Conservation (phyloP, 2,888 invertebrate genomes). For the Calliphora vomitoria region DNA sequence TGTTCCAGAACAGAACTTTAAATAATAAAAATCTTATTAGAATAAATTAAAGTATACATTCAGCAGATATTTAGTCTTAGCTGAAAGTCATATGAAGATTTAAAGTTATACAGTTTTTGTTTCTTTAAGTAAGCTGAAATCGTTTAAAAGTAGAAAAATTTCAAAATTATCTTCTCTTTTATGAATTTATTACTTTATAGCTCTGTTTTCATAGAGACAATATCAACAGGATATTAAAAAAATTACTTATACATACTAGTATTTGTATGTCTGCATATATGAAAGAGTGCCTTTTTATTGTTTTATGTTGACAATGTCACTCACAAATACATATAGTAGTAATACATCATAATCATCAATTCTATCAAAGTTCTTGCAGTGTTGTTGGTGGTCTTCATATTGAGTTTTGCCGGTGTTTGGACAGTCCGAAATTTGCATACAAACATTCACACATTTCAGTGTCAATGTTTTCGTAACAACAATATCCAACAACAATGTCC, state of each 20-base stretch:
- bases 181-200: neutral
- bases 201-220: slow-evolving; percentile 6
- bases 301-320: slow-evolving; percentile 27
- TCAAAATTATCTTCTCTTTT: neutral
- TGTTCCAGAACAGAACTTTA: slow-evolving; percentile 1
- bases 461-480: neutral
- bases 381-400: neutral
- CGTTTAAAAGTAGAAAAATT: no score
- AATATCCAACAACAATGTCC: no score
- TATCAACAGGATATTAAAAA: slow-evolving; percentile 46
- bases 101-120: neutral
- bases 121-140: no score
- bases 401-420: neutral
- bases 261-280: neutral
- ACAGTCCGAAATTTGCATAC: neutral
- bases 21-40: neutral
- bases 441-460: neutral
- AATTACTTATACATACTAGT: neutral
- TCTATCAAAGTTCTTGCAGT: neutral
- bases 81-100: neutral
- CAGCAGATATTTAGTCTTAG: neutral
- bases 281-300: neutral
- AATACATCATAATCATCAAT: slow-evolving; percentile 21
- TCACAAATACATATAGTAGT: neutral
- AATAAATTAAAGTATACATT: no score